These are phyloP conservation scores for Apodemus sylvaticus DNA, from an alignment of 2,113 vertebrate genomes.

Conservation along the genomic window DNA sequence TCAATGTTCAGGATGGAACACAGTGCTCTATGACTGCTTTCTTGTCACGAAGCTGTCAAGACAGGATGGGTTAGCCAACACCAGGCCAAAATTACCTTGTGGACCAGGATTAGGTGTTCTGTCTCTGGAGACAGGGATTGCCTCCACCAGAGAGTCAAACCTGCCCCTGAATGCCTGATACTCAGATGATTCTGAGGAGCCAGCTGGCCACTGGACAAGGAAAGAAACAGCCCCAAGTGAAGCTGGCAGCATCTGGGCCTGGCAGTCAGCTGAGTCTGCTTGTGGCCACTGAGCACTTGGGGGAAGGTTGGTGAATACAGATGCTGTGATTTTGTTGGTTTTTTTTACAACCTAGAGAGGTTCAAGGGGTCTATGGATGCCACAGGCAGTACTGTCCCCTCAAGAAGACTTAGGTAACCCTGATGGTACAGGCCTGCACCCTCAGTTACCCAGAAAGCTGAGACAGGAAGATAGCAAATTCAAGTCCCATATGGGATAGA, in stretches of 20 bases:
- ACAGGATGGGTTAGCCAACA: neutral
- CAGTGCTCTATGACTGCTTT: neutral
- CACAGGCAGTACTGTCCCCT: neutral
- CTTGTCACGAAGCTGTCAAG: neutral
- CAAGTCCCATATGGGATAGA: neutral
- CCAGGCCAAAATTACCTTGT: neutral
- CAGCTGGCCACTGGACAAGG: neutral
- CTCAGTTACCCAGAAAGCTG: neutral
- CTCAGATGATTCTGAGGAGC: neutral
- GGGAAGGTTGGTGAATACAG: neutral
- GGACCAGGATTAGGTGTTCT: neutral
- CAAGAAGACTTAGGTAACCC: neutral
- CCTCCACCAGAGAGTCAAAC: neutral
- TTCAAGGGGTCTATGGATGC: neutral
- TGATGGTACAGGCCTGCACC: neutral
- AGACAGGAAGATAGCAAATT: neutral
- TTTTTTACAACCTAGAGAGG: neutral
- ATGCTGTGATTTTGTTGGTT: fast-evolving
- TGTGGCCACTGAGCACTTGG: neutral
- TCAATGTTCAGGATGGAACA: neutral
- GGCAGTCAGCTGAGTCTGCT: neutral
- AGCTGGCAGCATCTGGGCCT: neutral
- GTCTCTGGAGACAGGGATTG: neutral
- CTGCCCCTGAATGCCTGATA: neutral
- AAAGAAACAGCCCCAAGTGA: neutral